phyloP scores from a whole-genome alignment of 1,140 invertebrate species.

The Pissodes strobi region DNA sequence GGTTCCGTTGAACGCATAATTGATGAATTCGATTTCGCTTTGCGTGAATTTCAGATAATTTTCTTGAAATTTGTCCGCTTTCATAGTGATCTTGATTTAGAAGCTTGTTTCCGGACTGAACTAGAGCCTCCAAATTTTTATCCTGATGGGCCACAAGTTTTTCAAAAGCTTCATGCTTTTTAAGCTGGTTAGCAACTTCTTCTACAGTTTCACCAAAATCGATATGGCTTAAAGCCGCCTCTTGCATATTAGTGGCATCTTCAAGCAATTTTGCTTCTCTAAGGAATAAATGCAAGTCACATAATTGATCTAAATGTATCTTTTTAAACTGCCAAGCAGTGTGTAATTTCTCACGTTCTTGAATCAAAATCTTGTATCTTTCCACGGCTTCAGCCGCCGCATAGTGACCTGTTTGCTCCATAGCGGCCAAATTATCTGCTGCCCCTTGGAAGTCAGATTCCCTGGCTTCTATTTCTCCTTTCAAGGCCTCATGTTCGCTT shows the following conservation, averaged over 20 bases:
- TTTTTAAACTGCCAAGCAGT: constrained; percentile 88
- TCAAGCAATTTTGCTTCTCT: constrained; percentile 93
- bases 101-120: constrained; percentile 86
- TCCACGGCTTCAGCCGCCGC: constrained; percentile 79
- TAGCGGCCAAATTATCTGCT: constrained; percentile 77
- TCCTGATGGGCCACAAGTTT: constrained; percentile 83
- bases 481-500: constrained; percentile 87
- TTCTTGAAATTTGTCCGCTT: constrained; percentile 77
- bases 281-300: constrained; percentile 93
- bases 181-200: constrained; percentile 83
- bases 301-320: constrained; percentile 89
- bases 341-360: constrained; percentile 78
- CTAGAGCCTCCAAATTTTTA: constrained; percentile 80
- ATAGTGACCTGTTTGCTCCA: constrained; percentile 84
- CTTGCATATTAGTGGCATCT: constrained; percentile 85
- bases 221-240: constrained; percentile 67
- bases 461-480: constrained; percentile 92
- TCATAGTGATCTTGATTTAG: constrained; percentile 94
- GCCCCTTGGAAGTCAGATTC: constrained; percentile 84
- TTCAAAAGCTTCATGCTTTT: constrained; percentile 90
- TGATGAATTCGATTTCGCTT: constrained; percentile 73
- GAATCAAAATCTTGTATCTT: constrained; percentile 72
- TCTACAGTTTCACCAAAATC: constrained; percentile 72
- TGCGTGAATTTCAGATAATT: constrained; percentile 71
- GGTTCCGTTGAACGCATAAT: constrained; percentile 65